These are phyloP conservation scores for Spea hammondii DNA, from an alignment of 2,797 vertebrate genomes.

Conservation along the genomic window DNA sequence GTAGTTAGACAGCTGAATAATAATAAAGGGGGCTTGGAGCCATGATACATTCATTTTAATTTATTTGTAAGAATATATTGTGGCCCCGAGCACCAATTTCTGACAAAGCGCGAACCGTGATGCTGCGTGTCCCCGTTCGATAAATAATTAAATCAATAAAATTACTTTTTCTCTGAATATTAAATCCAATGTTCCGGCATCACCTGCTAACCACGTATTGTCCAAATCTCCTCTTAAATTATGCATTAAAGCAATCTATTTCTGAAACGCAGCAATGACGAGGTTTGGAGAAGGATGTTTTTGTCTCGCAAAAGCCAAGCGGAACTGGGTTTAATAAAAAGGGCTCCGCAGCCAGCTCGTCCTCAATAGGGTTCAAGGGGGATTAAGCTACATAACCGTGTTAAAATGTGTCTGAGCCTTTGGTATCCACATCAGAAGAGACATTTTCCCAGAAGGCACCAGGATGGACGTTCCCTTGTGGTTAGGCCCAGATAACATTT, in stretches of 20 bases:
- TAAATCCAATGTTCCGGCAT: neutral
- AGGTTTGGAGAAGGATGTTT: slow-evolving; percentile 9
- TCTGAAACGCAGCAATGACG: neutral
- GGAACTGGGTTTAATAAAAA: slow-evolving; percentile 14
- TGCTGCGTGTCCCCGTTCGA: neutral
- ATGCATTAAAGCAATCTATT: slow-evolving; percentile 39
- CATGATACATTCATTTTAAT: no score
- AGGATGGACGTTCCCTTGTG: no score
- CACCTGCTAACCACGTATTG: neutral
- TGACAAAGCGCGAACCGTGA: neutral
- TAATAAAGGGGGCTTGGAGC: no score
- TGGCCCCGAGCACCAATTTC: neutral
- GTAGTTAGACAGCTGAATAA: no score
- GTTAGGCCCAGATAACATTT: no score
- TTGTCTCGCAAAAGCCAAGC: slow-evolving; percentile 27
- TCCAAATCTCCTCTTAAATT: slow-evolving; percentile 21
- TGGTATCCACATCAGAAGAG: no score
- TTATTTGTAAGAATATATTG: neutral
- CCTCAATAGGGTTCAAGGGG: slow-evolving; percentile 13
- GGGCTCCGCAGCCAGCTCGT: neutral
- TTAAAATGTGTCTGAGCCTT: no score
- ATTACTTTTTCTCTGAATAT: slow-evolving; percentile 25
- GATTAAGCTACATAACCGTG: neutral
- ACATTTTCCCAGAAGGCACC: no score
- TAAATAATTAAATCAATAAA: slow-evolving; percentile 40